A percentile compares a stretch with the other conserved stretches of the same genome.
phyloP scores from a whole-genome alignment of 2,888 invertebrate species.

The Rhogogaster chlorosoma region DNA sequence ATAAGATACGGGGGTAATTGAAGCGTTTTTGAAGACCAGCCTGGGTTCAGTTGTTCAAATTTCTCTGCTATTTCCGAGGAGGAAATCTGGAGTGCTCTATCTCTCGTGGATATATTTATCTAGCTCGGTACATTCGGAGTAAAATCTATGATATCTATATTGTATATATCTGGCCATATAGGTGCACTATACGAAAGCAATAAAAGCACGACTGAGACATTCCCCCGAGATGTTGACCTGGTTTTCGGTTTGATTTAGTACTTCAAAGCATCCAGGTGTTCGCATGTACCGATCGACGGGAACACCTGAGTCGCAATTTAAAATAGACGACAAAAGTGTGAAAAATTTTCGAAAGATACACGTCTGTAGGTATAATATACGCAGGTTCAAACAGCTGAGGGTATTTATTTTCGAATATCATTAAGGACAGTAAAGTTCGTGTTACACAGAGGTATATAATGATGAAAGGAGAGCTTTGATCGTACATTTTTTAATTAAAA shows the following conservation, averaged over 20 bases:
- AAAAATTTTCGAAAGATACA: not conserved
- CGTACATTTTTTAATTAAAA: not conserved
- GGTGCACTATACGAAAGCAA: constrained; percentile 9
- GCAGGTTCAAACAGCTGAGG: not conserved
- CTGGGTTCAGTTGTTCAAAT: not conserved
- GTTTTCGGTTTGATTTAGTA: constrained; percentile 32
- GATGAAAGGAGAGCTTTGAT: not conserved
- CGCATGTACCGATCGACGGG: constrained; percentile 13
- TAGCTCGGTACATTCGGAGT: not conserved
- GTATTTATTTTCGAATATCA: not conserved
- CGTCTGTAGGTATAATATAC: not conserved
- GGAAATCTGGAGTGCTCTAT: not conserved
- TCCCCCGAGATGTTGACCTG: constrained; percentile 24
- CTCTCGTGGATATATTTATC: not conserved
- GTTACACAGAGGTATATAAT: not conserved
- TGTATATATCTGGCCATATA: not conserved
- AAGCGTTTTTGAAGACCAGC: not conserved
- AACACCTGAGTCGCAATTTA: constrained; percentile 7
- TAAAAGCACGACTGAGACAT: constrained; percentile 4
- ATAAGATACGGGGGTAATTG: not conserved
- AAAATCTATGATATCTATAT: not conserved
- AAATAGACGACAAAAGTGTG: not conserved
- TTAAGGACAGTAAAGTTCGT: not conserved
- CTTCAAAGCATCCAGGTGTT: constrained; percentile 15
- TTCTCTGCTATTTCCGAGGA: not conserved